Base-by-base conservation (phyloP, 2,888 invertebrate genomes). In the Allophyes oxyacanthae region DNA sequence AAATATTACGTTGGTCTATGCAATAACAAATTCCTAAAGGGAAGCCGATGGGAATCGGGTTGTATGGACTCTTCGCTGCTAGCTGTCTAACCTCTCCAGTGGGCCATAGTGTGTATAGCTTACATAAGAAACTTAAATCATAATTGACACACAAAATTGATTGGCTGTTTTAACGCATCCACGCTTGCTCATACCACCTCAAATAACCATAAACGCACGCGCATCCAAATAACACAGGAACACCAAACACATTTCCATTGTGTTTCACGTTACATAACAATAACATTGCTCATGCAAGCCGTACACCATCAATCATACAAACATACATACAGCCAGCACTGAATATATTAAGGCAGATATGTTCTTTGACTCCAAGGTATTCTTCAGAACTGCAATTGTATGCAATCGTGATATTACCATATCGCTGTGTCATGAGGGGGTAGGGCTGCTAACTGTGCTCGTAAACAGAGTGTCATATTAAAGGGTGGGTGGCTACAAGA, bases 321-420 rank as follows among this genome's bases (percentile, higher is more conserved):
- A 20, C 20, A 20, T 20, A 20, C 48, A 57, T 56, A 44, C 51
- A 69, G 25, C 25, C 28, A n/a, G 25, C 5, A 6, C 8, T 8
- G 28, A 28, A 28, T 28, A 28, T 28, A 28, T 28, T 28, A 28
- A 28, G 7, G 8, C 3, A 28, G 7, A 28, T 28, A 28, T 28
- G 28, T 28, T 8, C 8, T 28, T 2, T 8, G 28, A 28, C 28
- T 28, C 28, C 28, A 14, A 54, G 32, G 37, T 38, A 42, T 65
- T 51, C 25, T 65, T 48, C 15, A n/a, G 11, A n/a, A 6, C 14
- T 51, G 50, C 65, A 69, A 64, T 49, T 64, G 65, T 66, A 70
- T 70, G 58, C 71, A 57, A 52, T 44, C 13, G 14, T 25, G 2
- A 32, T 36, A 72, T 72, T 63, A 60, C 6, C 75, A 75, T 75